Conservation (phyloP, 2,888 invertebrate genomes). For the Drosophila acutilabella region DNA sequence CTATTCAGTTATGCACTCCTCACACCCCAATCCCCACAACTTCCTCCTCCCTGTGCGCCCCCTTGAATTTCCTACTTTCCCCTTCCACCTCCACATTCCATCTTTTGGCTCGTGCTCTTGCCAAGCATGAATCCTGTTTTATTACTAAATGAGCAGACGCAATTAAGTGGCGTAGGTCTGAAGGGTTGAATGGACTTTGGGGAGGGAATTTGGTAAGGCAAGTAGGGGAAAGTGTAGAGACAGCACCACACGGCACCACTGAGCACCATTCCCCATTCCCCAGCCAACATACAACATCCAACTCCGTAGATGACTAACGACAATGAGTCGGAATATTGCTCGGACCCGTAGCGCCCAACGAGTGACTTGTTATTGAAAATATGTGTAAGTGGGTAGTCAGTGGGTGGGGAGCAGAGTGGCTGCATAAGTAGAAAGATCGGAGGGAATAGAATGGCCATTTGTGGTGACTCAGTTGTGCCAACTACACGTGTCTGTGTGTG, state of each 20-base stretch:
- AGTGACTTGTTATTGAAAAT: conserved; percentile 48
- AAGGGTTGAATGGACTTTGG: conserved; percentile 33
- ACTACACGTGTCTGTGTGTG: not conserved
- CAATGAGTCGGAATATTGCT: conserved; percentile 34
- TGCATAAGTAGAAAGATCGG: no score
- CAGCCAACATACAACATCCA: conserved; percentile 1
- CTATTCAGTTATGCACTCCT: conserved; percentile 30
- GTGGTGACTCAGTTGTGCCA: conserved; percentile 60
- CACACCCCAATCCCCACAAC: not conserved
- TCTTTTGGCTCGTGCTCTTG: conserved; percentile 21
- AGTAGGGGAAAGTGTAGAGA: not conserved
- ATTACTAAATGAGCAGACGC: conserved; percentile 71
- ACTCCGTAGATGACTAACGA: conserved; percentile 61
- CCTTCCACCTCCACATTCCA: conserved; percentile 10
- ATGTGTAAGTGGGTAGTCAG: conserved; percentile 19
- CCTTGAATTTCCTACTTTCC: not conserved
- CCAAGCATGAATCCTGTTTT: conserved; percentile 58
- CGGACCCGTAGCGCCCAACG: conserved; percentile 21
- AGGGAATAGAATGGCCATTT: conserved; percentile 24
- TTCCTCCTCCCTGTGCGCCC: not conserved
- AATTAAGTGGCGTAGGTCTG: conserved; percentile 61
- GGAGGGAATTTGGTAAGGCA: not conserved
- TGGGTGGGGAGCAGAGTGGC: not conserved
- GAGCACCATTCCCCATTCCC: not conserved
- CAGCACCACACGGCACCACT: not conserved